Conservation (phyloP, 2,113 vertebrate species). For the Malurus melanocephalus region DNA sequence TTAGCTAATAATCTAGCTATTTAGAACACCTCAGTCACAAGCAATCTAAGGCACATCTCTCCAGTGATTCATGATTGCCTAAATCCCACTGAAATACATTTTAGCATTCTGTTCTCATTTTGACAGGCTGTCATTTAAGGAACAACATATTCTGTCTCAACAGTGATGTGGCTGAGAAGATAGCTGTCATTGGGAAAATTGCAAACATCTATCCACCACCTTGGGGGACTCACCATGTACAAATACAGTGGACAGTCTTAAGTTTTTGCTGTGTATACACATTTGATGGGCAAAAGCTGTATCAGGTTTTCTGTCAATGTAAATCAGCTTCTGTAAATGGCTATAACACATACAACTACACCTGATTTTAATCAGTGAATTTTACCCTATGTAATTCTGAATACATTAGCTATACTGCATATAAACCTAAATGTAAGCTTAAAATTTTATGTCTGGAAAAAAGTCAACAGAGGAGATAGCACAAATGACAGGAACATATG, state of each 20-base stretch:
- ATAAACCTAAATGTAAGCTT: not conserved
- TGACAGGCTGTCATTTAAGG: not conserved
- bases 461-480: not conserved
- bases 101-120: not conserved
- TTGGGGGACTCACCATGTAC: too few species aligned
- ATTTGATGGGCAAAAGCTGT: not conserved
- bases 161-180: not conserved
- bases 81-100: not conserved
- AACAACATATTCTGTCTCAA: not conserved
- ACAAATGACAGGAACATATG: not conserved
- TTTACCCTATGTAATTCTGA: not conserved
- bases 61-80: not conserved
- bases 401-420: not conserved
- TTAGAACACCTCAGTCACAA: not conserved
- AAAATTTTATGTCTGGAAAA: not conserved
- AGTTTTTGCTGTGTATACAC: not conserved
- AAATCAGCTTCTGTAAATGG: not conserved
- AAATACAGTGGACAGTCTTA: not conserved
- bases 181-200: not conserved
- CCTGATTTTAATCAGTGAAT: not conserved
- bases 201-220: not conserved
- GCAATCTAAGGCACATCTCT: not conserved
- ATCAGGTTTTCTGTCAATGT: not conserved
- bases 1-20: not conserved
- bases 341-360: not conserved